Percentiles rank a stretch among this genome's conserved stretches.
Conservation (phyloP, 2,797 vertebrate species). For the Crax fasciolata region DNA sequence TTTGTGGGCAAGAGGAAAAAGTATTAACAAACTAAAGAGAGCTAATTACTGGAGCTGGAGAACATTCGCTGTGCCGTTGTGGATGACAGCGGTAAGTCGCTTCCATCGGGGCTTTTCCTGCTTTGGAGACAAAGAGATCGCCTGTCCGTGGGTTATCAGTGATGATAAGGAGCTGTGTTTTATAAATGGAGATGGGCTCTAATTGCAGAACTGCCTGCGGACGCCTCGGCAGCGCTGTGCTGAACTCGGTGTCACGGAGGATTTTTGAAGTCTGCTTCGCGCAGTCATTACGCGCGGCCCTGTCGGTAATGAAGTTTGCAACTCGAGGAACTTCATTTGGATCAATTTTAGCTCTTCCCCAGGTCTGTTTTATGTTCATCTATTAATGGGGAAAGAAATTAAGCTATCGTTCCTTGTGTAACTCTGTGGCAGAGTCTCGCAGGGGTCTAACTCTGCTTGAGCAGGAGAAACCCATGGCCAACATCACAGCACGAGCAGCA, state of each 20-base stretch:
- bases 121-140: neutral
- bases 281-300: neutral
- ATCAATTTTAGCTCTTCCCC: neutral
- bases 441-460: neutral
- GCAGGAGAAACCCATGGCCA: fast-evolving
- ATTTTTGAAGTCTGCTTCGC: neutral
- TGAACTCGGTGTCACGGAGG: neutral
- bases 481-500: fast-evolving
- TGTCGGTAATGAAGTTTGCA: neutral
- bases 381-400: neutral
- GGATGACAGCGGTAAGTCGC: neutral
- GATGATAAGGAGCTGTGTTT: neutral
- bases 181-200: neutral
- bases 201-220: neutral
- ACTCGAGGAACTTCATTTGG: neutral
- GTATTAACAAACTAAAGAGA: constrained; percentile 23
- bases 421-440: fast-evolving
- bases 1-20: neutral
- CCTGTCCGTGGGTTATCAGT: neutral
- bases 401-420: neutral
- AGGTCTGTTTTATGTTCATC: neutral
- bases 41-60: constrained; percentile 45
- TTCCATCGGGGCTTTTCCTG: constrained; percentile 15
- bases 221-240: neutral
- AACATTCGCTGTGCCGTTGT: neutral